These are phyloP conservation scores for Amblyopsis rosae DNA, from an alignment of 2,113 vertebrate genomes.

Conservation along the genomic window DNA sequence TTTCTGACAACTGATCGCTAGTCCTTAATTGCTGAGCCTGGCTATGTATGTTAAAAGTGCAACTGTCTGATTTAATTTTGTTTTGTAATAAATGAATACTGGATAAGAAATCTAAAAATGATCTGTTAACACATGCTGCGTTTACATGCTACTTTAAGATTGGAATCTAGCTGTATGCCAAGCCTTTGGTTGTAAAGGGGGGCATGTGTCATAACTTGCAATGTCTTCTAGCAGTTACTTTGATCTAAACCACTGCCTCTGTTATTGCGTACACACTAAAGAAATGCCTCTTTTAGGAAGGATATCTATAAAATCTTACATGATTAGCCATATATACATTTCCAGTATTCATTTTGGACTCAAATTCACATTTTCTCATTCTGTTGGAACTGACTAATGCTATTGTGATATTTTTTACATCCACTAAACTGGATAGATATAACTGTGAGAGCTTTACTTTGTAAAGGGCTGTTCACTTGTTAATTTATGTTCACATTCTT, in stretches of 20 bases:
- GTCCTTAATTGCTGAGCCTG: conserved; percentile 44
- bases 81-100: conserved; percentile 60
- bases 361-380: conserved; percentile 18
- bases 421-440: conserved; percentile 38
- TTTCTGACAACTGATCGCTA: conserved; percentile 12
- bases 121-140: conserved; percentile 36
- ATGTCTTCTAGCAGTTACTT: conserved; percentile 16
- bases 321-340: conserved; percentile 13
- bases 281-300: background rate
- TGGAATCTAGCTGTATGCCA: conserved; percentile 14
- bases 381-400: conserved; percentile 30
- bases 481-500: conserved; percentile 52
- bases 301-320: conserved; percentile 10
- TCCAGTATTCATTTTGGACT: conserved; percentile 12
- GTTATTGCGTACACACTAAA: conserved; percentile 13
- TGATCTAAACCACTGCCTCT: conserved; percentile 13
- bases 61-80: conserved; percentile 58
- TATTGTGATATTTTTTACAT: conserved; percentile 34
- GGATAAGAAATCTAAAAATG: conserved; percentile 20
- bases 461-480: conserved; percentile 47
- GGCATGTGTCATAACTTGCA: conserved; percentile 7
- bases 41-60: conserved; percentile 48
- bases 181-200: conserved; percentile 3
- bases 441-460: conserved; percentile 48
- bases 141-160: conserved; percentile 45